Conservation (phyloP, 2,113 vertebrate species). For the Porphyrio hochstetteri region DNA sequence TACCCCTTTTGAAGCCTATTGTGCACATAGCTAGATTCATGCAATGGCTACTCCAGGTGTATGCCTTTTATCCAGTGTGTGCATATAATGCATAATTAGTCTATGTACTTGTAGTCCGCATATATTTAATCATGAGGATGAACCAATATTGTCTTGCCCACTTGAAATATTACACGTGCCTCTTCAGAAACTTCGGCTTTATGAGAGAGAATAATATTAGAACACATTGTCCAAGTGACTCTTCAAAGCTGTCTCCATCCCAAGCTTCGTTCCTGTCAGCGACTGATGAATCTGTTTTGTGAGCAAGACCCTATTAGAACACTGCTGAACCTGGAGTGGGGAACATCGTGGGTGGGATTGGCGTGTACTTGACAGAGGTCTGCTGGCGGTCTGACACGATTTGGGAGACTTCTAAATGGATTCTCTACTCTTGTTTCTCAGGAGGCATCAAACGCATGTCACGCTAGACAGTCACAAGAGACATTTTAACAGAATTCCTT, state of each 20-base stretch:
- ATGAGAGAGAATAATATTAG: not conserved
- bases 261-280: not conserved
- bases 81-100: not conserved
- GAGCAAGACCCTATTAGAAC: not conserved
- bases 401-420: not conserved
- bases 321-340: not conserved
- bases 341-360: accelerated
- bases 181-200: not conserved
- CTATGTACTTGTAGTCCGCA: not conserved
- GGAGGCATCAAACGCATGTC: not conserved
- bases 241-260: not conserved
- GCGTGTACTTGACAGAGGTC: not conserved
- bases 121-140: not conserved
- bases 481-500: not conserved
- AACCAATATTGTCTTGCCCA: not conserved
- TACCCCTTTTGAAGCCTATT: not conserved
- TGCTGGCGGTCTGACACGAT: not conserved
- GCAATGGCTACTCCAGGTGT: not conserved
- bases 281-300: not conserved
- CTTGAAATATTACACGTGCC: not conserved
- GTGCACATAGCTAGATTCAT: not conserved
- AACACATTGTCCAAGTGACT: not conserved
- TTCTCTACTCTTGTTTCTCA: not conserved
- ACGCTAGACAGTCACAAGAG: not conserved
- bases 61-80: not conserved